Percentiles rank a stretch among this genome's conserved stretches.
Conservation (phyloP, 2,113 vertebrate species). For the Corvus hawaiiensis region DNA sequence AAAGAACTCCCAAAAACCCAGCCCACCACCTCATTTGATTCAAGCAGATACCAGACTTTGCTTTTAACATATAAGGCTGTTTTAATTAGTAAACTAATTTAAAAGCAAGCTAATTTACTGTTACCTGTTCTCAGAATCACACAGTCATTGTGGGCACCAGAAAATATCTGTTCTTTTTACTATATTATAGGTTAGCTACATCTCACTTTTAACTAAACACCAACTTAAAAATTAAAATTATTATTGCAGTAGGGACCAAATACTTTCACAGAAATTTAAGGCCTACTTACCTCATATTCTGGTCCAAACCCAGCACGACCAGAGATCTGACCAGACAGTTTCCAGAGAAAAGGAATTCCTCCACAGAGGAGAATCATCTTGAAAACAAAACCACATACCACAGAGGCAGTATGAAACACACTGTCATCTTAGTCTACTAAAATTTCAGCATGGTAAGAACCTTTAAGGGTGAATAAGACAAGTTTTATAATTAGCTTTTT, state of each 20-base stretch:
- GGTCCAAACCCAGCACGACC: constrained; percentile 79
- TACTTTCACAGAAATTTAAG: neutral
- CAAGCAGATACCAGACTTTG: neutral
- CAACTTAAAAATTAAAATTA: neutral
- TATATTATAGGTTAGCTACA: neutral
- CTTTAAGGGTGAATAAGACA: neutral
- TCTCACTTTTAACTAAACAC: neutral
- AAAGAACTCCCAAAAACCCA: neutral
- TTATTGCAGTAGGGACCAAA: neutral
- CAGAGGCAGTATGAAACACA: neutral
- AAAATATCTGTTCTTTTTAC: neutral
- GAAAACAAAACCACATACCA: constrained; percentile 11
- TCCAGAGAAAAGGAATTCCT: constrained; percentile 95
- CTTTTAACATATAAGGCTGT: neutral
- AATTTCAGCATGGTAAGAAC: neutral
- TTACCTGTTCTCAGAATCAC: neutral
- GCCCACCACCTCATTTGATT: neutral
- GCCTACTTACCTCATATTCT: constrained; percentile 84
- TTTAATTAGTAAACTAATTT: neutral
- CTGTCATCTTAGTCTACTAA: neutral
- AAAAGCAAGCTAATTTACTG: neutral
- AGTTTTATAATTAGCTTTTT: neutral
- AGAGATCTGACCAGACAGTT: constrained; percentile 80
- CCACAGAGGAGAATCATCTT: constrained; percentile 92
- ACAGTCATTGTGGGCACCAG: neutral